Conservation (phyloP, 2,888 invertebrate genomes). For the Papilio demoleus region DNA sequence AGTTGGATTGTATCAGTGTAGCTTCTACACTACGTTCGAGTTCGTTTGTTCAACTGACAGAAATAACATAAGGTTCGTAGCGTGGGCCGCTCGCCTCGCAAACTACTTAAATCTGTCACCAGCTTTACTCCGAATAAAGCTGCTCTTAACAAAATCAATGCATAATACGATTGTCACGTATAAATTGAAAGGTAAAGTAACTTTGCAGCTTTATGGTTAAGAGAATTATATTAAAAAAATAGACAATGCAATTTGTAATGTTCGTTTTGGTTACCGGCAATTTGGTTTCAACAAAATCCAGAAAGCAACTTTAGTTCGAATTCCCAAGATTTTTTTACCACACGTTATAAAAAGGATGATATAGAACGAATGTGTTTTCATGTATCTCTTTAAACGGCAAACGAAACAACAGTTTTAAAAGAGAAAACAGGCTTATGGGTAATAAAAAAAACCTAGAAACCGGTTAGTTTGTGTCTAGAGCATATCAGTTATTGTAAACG, state of each 20-base stretch:
- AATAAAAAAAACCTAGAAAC: neutral
- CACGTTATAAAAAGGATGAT: too few relatives aligned
- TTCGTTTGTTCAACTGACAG: slow-evolving; percentile 51
- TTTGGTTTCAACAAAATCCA: too few relatives aligned
- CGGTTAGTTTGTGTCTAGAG: neutral
- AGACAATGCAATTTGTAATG: neutral
- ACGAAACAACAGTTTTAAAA: too few relatives aligned
- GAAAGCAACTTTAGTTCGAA: too few relatives aligned
- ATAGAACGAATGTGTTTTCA: too few relatives aligned
- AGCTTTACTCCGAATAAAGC: slow-evolving; percentile 39
- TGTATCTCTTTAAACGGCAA: too few relatives aligned
- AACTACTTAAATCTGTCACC: slow-evolving; percentile 64
- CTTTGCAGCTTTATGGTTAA: neutral
- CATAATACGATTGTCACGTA: slow-evolving; percentile 19
- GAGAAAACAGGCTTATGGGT: neutral
- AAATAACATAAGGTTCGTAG: slow-evolving; percentile 50
- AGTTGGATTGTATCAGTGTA: slow-evolving; percentile 66
- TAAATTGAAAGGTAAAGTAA: neutral
- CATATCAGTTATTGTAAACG: neutral
- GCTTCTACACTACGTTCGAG: slow-evolving; percentile 50
- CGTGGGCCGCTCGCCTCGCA: slow-evolving; percentile 51
- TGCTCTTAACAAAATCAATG: slow-evolving; percentile 29
- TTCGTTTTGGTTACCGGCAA: too few relatives aligned
- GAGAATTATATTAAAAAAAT: neutral
- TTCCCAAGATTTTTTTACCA: too few relatives aligned